These are phyloP conservation scores for Neuroterus valhalla DNA, from an alignment of 1,140 invertebrate species.

Conservation along the genomic window DNA sequence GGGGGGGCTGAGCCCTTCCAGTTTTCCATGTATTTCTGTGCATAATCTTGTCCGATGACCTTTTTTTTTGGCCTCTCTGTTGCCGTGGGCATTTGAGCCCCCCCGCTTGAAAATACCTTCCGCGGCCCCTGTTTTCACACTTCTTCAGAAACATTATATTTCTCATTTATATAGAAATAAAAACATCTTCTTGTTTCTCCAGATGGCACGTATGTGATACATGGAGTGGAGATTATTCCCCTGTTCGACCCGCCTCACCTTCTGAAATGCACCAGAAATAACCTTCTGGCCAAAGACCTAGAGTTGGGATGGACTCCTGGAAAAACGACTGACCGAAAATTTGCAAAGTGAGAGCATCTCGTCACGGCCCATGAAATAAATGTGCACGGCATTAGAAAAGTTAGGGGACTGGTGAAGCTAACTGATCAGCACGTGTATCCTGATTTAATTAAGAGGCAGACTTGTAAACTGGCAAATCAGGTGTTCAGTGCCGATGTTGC, in stretches of 20 bases:
- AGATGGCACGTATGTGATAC: background rate
- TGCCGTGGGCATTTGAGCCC: no score
- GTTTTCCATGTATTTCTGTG: no score
- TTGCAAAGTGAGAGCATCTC: background rate
- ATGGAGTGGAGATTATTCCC: background rate
- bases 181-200: background rate
- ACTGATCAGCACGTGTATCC: no score
- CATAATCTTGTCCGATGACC: no score
- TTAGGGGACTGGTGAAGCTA: background rate
- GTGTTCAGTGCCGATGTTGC: background rate
- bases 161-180: no score
- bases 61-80: no score
- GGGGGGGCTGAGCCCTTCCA: no score
- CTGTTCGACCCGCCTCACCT: background rate
- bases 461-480: background rate
- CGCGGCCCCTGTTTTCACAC: no score
- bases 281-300: background rate
- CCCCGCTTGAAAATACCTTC: no score
- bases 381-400: background rate
- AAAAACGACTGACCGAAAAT: background rate
- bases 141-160: background rate
- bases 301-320: background rate
- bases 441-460: no score
- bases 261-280: background rate
- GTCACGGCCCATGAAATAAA: background rate